Evolutionary conservation across 92 coral and sea anemone genomes (phyloP).

Genomic region (Meandrina meandrites): DNA sequence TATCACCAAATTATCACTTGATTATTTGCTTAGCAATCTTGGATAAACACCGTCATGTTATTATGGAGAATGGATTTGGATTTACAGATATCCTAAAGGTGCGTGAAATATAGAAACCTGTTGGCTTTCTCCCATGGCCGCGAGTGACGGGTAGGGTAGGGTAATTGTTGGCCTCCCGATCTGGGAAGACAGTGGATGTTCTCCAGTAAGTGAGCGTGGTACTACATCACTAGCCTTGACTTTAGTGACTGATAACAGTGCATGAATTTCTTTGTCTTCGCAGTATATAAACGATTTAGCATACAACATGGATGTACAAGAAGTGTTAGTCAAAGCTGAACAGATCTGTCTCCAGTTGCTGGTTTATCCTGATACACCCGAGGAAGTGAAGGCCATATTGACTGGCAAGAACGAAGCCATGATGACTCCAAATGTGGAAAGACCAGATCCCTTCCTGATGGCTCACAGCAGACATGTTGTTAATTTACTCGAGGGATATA

Average conservation of each 20-base stretch:
- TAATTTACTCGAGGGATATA: slow-evolving; percentile 43
- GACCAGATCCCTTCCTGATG: slow-evolving; percentile 72
- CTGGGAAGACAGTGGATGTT: background rate
- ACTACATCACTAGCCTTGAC: background rate
- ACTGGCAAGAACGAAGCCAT: slow-evolving; percentile 85
- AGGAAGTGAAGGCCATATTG: slow-evolving; percentile 78
- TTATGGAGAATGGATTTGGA: slow-evolving; percentile 86
- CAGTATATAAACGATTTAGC: slow-evolving; percentile 96
- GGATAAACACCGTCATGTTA: slow-evolving; percentile 80
- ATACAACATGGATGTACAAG: slow-evolving; percentile 82
- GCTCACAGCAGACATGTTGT: slow-evolving; percentile 54
- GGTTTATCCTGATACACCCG: slow-evolving; percentile 80
- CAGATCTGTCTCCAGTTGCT: slow-evolving; percentile 86
- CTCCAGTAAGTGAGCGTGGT: background rate
- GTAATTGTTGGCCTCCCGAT: background rate
- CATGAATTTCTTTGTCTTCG: background rate
- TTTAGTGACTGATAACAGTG: background rate
- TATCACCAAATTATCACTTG: slow-evolving; percentile 94
- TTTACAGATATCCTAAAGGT: slow-evolving; percentile 94
- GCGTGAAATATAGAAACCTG: background rate
- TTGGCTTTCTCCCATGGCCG: background rate
- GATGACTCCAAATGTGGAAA: slow-evolving; percentile 85
- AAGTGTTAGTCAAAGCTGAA: slow-evolving; percentile 80
- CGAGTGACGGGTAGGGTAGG: background rate
- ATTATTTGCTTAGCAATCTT: slow-evolving; percentile 89